phyloP scores from a whole-genome alignment of 2,113 vertebrate genomes.

The Hirundichthys speculiger region DNA sequence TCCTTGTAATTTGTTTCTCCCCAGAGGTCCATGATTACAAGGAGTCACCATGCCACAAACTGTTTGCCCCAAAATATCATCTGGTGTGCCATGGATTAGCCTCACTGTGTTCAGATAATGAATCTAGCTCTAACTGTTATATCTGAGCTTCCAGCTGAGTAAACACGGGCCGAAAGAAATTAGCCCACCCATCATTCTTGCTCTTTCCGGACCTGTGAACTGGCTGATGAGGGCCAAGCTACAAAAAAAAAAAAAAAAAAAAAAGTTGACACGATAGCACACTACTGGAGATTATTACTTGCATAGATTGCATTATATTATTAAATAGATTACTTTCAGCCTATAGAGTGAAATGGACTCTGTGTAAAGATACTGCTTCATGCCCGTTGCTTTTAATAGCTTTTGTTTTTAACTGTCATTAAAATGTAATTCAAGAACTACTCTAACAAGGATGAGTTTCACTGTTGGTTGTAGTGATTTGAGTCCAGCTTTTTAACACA shows the following conservation, averaged over 20 bases:
- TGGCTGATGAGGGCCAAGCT: conserved; percentile 21
- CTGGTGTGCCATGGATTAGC: conserved; percentile 58
- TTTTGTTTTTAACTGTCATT: too few species aligned
- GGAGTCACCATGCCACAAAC: too few species aligned
- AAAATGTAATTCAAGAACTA: too few species aligned
- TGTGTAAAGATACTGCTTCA: too few species aligned
- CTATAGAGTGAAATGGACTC: too few species aligned
- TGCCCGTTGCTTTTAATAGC: too few species aligned
- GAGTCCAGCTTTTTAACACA: too few species aligned
- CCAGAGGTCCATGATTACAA: too few species aligned
- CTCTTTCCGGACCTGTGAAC: conserved; percentile 31
- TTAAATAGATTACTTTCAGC: too few species aligned
- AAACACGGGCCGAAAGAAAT: conserved; percentile 30
- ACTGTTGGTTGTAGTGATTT: too few species aligned
- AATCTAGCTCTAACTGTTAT: conserved; percentile 37
- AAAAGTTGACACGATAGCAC: conserved; percentile 10
- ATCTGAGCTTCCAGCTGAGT: conserved; percentile 51
- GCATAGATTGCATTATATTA: too few species aligned
- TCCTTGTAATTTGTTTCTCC: conserved; percentile 68
- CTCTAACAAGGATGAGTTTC: too few species aligned
- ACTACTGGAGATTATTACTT: neutral
- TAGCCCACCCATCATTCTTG: conserved; percentile 43
- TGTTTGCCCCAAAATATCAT: conserved; percentile 53
- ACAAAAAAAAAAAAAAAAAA: neutral
- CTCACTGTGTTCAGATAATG: conserved; percentile 50